Evolutionary conservation across 1,140 invertebrate genomes (phyloP).

Genomic region (Procambarus virginalis): DNA sequence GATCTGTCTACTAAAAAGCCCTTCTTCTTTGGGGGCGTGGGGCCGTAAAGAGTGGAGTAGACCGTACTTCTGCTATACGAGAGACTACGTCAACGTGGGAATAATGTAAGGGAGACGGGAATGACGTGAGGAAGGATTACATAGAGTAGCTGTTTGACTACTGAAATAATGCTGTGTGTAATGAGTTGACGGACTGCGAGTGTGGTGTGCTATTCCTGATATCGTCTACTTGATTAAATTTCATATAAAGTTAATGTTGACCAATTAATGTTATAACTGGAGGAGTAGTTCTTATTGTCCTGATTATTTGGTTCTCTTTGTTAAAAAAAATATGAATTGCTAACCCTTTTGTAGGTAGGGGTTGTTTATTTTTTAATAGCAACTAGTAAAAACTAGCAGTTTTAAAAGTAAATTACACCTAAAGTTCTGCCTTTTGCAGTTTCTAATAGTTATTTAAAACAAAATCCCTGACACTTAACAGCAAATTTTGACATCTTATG

Average conservation of each 20-base stretch:
- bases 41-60: neutral
- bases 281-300: neutral
- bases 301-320: neutral
- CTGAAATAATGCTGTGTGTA: neutral
- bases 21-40: neutral
- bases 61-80: neutral
- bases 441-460: neutral
- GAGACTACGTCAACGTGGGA: neutral
- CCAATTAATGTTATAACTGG: neutral
- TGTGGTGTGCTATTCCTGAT: neutral
- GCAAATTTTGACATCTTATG: neutral
- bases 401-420: too few species aligned
- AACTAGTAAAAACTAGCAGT: neutral
- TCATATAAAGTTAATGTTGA: neutral
- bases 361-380: neutral
- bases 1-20: conserved; percentile 19
- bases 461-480: neutral
- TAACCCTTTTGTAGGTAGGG: neutral
- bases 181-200: neutral
- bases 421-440: neutral
- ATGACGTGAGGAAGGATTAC: too few species aligned
- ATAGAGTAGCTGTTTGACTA: too few species aligned
- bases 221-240: neutral
- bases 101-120: neutral
- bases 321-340: neutral